These are phyloP conservation scores for Lasius platythorax DNA, from an alignment of 2,888 invertebrate species.

Conservation along the genomic window DNA sequence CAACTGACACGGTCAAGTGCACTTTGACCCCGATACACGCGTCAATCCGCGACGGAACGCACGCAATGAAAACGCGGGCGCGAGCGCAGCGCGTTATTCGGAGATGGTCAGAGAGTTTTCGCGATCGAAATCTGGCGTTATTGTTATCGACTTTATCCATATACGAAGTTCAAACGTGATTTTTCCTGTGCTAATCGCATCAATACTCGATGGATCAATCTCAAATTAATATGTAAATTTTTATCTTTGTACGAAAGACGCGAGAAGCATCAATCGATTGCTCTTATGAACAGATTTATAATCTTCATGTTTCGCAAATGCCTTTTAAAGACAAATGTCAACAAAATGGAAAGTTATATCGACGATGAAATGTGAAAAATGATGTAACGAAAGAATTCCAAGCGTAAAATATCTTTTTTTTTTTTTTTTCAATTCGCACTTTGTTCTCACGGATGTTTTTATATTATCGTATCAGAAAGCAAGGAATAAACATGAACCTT, in stretches of 20 bases:
- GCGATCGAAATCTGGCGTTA: not conserved
- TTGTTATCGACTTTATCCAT: not conserved
- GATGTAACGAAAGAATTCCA: not conserved
- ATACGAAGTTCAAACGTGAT: no score
- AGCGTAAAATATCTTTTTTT: not conserved
- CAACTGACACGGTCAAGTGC: constrained; percentile 60
- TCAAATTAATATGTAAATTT: not conserved
- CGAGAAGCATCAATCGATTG: not conserved
- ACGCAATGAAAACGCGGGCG: constrained; percentile 21
- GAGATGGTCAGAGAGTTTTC: not conserved
- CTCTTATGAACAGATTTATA: not conserved
- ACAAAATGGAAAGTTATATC: not conserved
- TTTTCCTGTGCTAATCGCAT: not conserved
- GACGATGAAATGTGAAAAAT: not conserved
- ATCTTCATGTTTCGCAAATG: not conserved
- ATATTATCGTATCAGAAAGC: not conserved
- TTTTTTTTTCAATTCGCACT: not conserved
- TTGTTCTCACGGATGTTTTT: not conserved
- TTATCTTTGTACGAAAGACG: not conserved
- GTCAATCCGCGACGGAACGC: constrained; percentile 33
- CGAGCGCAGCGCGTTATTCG: not conserved
- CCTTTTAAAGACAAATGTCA: not conserved
- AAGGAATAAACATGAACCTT: not conserved
- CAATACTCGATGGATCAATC: not conserved
- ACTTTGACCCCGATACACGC: constrained; percentile 56